Evolutionary conservation across 1,140 invertebrate species (phyloP).

Genomic region (Drosophila ohnishii): DNA sequence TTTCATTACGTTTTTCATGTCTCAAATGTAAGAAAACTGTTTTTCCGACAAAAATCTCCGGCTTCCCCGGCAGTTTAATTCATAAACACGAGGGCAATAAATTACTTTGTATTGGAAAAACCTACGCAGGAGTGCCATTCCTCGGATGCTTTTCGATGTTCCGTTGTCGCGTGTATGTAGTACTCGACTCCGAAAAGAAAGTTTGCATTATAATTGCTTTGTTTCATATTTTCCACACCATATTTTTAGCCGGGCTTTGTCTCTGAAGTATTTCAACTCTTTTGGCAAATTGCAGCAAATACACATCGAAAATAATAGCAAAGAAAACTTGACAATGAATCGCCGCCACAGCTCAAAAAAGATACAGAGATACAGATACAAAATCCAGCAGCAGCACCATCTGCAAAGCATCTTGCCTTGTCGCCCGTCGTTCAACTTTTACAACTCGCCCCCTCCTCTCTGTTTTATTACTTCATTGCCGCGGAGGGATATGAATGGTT

Average conservation of each 20-base stretch:
- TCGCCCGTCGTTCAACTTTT: constrained; percentile 32
- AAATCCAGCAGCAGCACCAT: constrained; percentile 11
- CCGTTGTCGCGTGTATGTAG: constrained; percentile 59
- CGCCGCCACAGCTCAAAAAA: not conserved
- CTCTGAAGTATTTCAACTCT: constrained; percentile 29
- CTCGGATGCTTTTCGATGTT: constrained; percentile 13
- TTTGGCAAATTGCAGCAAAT: constrained; percentile 46
- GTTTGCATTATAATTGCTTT: constrained; percentile 71
- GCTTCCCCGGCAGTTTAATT: constrained; percentile 24
- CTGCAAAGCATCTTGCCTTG: constrained; percentile 49
- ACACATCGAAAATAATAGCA: constrained; percentile 13
- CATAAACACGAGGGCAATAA: constrained; percentile 56
- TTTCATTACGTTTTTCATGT: constrained; percentile 39
- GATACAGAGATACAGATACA: constrained; percentile 2
- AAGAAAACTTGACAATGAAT: constrained; percentile 36
- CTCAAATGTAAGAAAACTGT: constrained; percentile 46
- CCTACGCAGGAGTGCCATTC: constrained; percentile 40
- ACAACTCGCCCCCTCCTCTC: constrained; percentile 19
- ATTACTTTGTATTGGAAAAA: constrained; percentile 47
- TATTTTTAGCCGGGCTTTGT: constrained; percentile 27
- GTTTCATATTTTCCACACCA: constrained; percentile 49
- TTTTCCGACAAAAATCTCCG: constrained; percentile 9
- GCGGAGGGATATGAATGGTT: constrained; percentile 39
- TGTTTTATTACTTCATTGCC: constrained; percentile 42
- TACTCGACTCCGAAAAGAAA: constrained; percentile 57